Evolutionary conservation across 2,113 vertebrate genomes (phyloP), one percentile per base, ranked within the genome.

Genomic region (Semnornis frantzii): DNA sequence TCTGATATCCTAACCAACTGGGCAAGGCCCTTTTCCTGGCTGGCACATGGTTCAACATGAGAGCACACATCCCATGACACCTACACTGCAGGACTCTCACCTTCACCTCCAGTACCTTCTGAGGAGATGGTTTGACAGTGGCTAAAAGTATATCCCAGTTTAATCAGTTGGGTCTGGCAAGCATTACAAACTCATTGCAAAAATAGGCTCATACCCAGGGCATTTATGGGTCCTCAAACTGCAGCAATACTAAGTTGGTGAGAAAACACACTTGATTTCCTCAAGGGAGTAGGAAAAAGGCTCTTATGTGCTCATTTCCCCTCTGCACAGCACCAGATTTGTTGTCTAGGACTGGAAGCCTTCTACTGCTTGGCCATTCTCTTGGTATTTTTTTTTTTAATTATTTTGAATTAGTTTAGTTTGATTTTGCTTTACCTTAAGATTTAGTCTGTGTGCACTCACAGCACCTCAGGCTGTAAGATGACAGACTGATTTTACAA

Each of bases 11-110:
- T 55, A 89, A 31, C 12, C 7, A 10, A 19, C 2, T 5, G 37
- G 52, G 4, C 25, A 78, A 71, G 19, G 37, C 18, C 10, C 23
- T 84, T 58, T 70, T 48, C 50, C 50, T 33, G 9, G 33, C 9
- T 42, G 9, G 7, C 20, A 55, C 10, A 5, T 3, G 6, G 19
- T 50, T 23, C 16, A 39, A 58, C 16, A 10, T 0, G 7, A 65
- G 55, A 11, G 4, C 37, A 44, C 1, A 2, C 0, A 0, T 8
- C 10, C 34, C 60, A 4, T 5, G 8, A 13, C 54, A 94, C 30
- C 20, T 30, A 15, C 0, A 1, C 18, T 39, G 25, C 50, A 65
- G 28, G 39, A 34, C 14, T 85, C 63, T 6, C 13, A 54, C 7
- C 15, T 50, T 69, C 25, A 28, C 12, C 30, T 46, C 24, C 44